Evolutionary conservation across 2,888 invertebrate species (phyloP).

Genomic region (Leuctra nigra): DNA sequence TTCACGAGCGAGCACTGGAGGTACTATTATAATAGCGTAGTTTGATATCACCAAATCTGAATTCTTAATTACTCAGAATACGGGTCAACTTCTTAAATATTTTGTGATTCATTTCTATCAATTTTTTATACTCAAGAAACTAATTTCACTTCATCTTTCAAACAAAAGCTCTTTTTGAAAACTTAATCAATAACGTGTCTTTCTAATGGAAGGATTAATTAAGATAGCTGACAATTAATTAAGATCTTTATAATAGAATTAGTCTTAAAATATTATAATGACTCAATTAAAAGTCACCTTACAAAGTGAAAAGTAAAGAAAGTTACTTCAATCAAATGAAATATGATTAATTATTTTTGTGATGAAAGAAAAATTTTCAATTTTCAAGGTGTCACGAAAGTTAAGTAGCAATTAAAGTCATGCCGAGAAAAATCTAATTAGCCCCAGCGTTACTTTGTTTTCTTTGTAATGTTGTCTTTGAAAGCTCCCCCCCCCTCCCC

Average conservation of each 20-base stretch:
- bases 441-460: neutral
- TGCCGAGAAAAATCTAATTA: slow-evolving; percentile 6
- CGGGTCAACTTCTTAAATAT: too few species aligned
- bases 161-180: too few species aligned
- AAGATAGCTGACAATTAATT: slow-evolving; percentile 19
- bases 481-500: too few species aligned
- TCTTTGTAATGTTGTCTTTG: slow-evolving; percentile 9
- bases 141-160: too few species aligned
- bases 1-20: too few species aligned
- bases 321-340: neutral
- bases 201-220: slow-evolving; percentile 15
- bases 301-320: neutral
- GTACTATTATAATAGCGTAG: too few species aligned
- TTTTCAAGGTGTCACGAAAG: neutral
- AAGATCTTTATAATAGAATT: slow-evolving; percentile 12
- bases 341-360: neutral
- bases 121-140: too few species aligned
- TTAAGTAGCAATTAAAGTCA: slow-evolving; percentile 17
- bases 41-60: too few species aligned
- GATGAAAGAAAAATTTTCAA: neutral
- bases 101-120: too few species aligned
- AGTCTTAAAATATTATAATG: slow-evolving; percentile 3
- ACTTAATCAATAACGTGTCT: too few species aligned
- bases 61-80: too few species aligned
- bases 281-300: slow-evolving; percentile 12